Evolutionary conservation across 2,888 invertebrate species (phyloP).

Genomic region (Peribatodes rhomboidaria): DNA sequence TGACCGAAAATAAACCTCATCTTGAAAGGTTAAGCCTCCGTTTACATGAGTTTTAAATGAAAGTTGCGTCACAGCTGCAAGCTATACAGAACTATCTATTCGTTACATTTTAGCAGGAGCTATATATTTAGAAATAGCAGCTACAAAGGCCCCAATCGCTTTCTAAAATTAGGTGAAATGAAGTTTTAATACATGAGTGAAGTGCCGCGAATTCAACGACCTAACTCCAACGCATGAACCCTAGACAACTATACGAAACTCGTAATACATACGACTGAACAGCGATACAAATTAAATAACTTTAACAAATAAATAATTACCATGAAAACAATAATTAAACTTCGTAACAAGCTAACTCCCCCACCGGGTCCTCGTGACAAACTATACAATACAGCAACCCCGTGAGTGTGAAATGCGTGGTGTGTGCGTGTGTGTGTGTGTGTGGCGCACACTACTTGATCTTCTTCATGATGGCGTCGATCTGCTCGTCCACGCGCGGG

Average conservation of each 20-base stretch:
- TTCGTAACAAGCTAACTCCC: constrained; percentile 1
- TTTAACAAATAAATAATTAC: constrained; percentile 1
- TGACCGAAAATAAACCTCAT: neutral
- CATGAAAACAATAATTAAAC: neutral
- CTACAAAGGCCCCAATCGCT: too few species aligned
- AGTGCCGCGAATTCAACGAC: too few species aligned
- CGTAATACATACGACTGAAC: neutral
- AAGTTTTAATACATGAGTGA: too few species aligned
- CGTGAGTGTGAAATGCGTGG: neutral
- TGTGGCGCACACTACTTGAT: constrained; percentile 59
- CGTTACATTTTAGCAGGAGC: too few species aligned
- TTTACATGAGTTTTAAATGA: neutral
- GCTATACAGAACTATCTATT: too few species aligned
- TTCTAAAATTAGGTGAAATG: too few species aligned
- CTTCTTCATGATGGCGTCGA: constrained; percentile 91
- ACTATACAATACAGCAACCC: constrained; percentile 20
- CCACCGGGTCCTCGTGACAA: constrained; percentile 10
- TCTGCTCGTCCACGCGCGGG: constrained; percentile 92
- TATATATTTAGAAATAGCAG: too few species aligned
- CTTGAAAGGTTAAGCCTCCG: constrained; percentile 5
- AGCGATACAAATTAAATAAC: neutral
- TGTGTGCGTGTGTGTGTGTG: too few species aligned
- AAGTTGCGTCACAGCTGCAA: neutral
- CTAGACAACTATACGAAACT: neutral
- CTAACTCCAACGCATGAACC: neutral